Evolutionary conservation across 1,140 invertebrate species (phyloP).

Genomic region (Drosophila jambulina): DNA sequence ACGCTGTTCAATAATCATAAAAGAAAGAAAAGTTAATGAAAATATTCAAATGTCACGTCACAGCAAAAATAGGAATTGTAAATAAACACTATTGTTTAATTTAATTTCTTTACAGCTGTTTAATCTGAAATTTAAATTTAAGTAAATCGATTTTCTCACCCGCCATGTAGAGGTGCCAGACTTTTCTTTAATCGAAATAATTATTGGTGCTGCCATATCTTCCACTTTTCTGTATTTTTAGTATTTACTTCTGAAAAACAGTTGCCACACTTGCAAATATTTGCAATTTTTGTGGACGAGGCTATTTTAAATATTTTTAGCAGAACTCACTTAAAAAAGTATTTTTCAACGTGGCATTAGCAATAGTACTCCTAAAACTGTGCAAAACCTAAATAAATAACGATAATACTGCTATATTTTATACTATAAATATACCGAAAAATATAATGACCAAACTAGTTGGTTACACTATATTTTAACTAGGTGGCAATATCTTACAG

Average conservation of each 20-base stretch:
- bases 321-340: no score
- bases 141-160: not conserved
- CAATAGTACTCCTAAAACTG: no score
- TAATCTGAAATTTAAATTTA: not conserved
- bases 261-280: not conserved
- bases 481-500: conserved; percentile 1
- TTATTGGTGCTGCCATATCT: not conserved
- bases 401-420: no score
- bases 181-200: not conserved
- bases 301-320: not conserved
- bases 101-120: no score
- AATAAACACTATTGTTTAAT: not conserved
- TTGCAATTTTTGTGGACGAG: not conserved
- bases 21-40: not conserved
- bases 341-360: no score
- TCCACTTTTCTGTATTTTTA: not conserved
- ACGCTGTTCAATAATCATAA: no score
- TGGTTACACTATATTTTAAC: not conserved
- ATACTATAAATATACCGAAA: not conserved
- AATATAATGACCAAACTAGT: no score
- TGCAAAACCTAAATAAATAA: no score
- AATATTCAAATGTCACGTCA: not conserved
- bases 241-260: not conserved
- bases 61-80: not conserved
- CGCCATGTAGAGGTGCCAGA: not conserved